Base-by-base conservation (phyloP, 2,888 invertebrate genomes). In the Ichneumon xanthorius region DNA sequence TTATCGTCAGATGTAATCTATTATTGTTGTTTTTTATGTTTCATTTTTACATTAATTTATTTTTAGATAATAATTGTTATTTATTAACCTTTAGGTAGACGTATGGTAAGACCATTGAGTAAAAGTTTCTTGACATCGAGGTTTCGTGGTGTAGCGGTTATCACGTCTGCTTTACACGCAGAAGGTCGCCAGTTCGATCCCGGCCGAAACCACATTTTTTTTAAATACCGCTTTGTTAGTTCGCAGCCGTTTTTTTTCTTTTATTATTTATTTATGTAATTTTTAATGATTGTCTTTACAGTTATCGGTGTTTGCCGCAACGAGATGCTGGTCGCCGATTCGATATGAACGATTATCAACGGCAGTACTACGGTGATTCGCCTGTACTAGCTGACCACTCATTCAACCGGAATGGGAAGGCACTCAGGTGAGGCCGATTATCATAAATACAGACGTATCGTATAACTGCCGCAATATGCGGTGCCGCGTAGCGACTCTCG, bases 141-240 rank as follows among this genome's bases (percentile, higher is more conserved):
- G 92, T 91, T 91, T 91, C 91, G 92, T 92, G 89, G 92, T 92
- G 91, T 92, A 92, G 92, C 90, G 91, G 92, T 92, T 90, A 92
- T 92, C 91, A 92, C 92, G 90, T 92, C 91, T 92, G 92, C 92
- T 91, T 92, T 91, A 92, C 92, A 92, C 92, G 92, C 92, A 92
- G 91, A 92, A 92, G 92, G 92, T 90, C 92, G 91, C 90, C 92
- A 89, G 92, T 92, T 92, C 92, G 92, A 92, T 92, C 92, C 91
- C 89, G 92, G 91, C 89, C 91, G 92, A 91, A 91, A 89, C 90
- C 92, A 90, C 70, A 72, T 86, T 80, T 86, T 84, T 84, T 90
- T 87, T 9, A 33, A 48, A 73, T 22, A 7, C n/a, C 16, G 22
- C 11, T 68, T 68, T 58, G 11, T n/a, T 50, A 53, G 2, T 53